These are phyloP conservation scores for Haliaeetus leucogaster DNA, from an alignment of 2,113 vertebrate genomes.

Conservation along the genomic window DNA sequence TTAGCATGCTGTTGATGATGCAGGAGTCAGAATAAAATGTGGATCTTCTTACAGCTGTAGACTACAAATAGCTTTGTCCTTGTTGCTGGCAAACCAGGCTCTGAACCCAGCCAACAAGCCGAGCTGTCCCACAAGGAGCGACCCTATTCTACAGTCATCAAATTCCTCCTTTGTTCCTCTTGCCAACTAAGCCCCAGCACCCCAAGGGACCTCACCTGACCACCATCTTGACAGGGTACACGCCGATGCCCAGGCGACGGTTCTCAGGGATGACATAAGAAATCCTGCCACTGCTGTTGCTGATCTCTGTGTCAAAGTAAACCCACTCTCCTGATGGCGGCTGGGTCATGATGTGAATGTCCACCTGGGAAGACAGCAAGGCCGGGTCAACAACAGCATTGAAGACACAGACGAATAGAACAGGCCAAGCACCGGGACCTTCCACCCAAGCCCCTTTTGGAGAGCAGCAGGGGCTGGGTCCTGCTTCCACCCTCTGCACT, in stretches of 20 bases:
- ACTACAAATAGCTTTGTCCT: background rate
- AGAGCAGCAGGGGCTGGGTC: accelerated
- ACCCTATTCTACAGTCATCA: background rate
- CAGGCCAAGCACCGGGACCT: background rate
- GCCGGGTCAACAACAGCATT: background rate
- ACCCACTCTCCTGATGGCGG: constrained; percentile 95
- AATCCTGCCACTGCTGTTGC: constrained; percentile 92
- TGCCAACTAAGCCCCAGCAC: background rate
- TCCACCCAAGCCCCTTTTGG: accelerated
- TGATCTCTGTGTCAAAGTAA: constrained; percentile 90
- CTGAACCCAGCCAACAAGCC: background rate
- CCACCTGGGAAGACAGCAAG: constrained; percentile 77
- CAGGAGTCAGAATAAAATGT: background rate
- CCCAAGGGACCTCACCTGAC: constrained; percentile 80
- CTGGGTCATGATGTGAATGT: constrained; percentile 97
- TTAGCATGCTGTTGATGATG: background rate
- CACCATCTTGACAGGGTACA: constrained; percentile 97
- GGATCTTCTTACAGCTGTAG: background rate
- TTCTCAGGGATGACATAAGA: constrained; percentile 87
- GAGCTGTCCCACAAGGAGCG: background rate
- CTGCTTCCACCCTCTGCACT: background rate
- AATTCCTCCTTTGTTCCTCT: background rate
- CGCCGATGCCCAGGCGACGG: constrained; percentile 86
- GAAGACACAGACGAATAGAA: background rate
- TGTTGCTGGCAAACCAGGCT: background rate